Evolutionary conservation across 2,888 invertebrate species (phyloP).

Genomic region (Cloeon dipterum): DNA sequence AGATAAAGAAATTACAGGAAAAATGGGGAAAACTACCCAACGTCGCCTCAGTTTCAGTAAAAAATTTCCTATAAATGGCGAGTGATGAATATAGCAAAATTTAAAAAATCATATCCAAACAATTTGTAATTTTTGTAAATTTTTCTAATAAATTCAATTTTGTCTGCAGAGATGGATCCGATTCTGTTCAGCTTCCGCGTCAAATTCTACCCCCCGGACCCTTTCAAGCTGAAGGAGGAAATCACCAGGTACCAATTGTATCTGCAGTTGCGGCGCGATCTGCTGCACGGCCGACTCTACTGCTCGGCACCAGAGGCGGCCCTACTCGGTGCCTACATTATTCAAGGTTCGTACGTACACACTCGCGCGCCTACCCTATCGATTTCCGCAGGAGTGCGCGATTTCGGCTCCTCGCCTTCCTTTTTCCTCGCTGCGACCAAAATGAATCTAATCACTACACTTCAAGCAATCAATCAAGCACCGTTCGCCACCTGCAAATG

Average conservation of each 20-base stretch:
- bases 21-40: neutral
- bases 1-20: neutral
- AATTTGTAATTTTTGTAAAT: neutral
- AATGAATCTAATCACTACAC: too few species aligned
- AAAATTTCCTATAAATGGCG: too few species aligned
- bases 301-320: conserved; percentile 78
- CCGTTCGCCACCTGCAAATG: too few species aligned
- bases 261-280: conserved; percentile 78
- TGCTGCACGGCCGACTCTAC: conserved; percentile 83
- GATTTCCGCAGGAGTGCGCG: too few species aligned
- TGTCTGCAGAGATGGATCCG: conserved; percentile 67
- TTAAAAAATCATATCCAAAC: too few species aligned
- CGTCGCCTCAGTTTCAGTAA: neutral
- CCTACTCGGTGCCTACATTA: conserved; percentile 70
- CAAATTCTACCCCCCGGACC: conserved; percentile 94
- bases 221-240: conserved; percentile 77
- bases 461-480: too few species aligned
- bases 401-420: too few species aligned
- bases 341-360: conserved; percentile 85
- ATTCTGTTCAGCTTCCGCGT: conserved; percentile 89
- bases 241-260: conserved; percentile 88
- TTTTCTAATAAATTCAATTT: too few species aligned
- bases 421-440: too few species aligned
- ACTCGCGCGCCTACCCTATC: too few species aligned
- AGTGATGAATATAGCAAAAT: too few species aligned